Percentiles rank a stretch among this genome's conserved stretches.
Conservation (phyloP, 2,888 invertebrate genomes). For the Plagodis pulveraria region DNA sequence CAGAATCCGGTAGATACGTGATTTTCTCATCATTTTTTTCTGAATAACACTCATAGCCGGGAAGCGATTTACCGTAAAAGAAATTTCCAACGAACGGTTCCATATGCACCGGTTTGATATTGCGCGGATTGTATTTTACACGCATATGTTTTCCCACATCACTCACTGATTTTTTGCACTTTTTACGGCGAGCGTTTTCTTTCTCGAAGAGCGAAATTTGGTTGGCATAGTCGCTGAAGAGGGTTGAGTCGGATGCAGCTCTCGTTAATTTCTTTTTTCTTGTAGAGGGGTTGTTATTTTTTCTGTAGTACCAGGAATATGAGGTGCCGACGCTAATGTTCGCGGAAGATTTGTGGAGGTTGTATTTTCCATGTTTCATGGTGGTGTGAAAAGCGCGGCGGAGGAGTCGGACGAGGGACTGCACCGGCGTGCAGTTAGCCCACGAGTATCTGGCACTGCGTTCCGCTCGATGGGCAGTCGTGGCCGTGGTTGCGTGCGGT, state of each 20-base stretch:
- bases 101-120: constrained; percentile 72
- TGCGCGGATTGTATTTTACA: constrained; percentile 65
- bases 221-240: constrained; percentile 81
- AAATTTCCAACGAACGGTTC: constrained; percentile 80
- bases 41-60: constrained; percentile 66
- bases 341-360: constrained; percentile 77
- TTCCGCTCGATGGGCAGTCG: constrained; percentile 64
- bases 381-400: constrained; percentile 58
- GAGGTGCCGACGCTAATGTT: constrained; percentile 78
- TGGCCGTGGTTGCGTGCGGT: constrained; percentile 56
- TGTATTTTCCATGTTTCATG: constrained; percentile 84
- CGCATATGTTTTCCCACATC: constrained; percentile 70
- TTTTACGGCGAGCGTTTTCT: constrained; percentile 60
- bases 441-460: constrained; percentile 66
- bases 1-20: constrained; percentile 75
- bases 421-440: constrained; percentile 62
- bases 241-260: constrained; percentile 78
- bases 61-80: constrained; percentile 75
- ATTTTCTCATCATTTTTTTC: constrained; percentile 75
- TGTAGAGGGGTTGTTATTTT: constrained; percentile 66
- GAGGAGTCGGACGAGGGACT: constrained; percentile 65
- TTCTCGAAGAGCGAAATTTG: constrained; percentile 78
- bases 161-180: constrained; percentile 73
- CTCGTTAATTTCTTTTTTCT: constrained; percentile 67
- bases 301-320: constrained; percentile 81